Conservation (phyloP, 92 coral and sea anemone genomes). For the Epizoanthus stellaris region DNA sequence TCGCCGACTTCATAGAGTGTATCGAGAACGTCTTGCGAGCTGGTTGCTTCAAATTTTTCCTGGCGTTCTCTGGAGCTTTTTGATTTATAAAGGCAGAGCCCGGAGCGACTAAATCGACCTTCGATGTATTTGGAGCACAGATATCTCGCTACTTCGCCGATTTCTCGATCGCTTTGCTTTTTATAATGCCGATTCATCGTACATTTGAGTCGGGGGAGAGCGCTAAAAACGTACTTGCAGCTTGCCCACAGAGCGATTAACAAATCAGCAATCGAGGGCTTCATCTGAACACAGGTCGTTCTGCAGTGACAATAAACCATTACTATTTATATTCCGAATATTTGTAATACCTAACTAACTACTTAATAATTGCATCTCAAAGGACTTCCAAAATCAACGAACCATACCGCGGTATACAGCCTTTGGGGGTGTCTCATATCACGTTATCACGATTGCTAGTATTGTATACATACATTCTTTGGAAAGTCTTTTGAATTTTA, state of each 20-base stretch:
- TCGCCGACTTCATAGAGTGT: constrained; percentile 76
- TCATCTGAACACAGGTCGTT: constrained; percentile 10
- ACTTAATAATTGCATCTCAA: constrained; percentile 1
- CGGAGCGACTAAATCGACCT: constrained; percentile 62
- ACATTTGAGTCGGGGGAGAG: background rate
- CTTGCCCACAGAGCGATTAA: background rate
- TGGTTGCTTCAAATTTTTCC: constrained; percentile 10
- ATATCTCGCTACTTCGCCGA: constrained; percentile 73
- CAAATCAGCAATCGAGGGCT: constrained; percentile 5
- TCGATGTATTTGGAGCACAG: constrained; percentile 81
- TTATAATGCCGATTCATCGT: background rate
- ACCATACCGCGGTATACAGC: background rate
- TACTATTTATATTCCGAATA: constrained; percentile 1
- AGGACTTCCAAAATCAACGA: background rate
- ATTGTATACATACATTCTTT: no score
- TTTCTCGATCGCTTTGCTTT: constrained; percentile 39
- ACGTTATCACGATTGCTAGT: no score
- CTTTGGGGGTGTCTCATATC: no score
- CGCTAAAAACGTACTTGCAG: background rate
- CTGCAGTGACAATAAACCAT: background rate
- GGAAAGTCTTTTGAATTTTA: no score
- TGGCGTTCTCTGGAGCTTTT: constrained; percentile 18
- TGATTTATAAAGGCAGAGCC: constrained; percentile 50
- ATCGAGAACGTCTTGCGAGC: constrained; percentile 67
- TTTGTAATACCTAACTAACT: constrained; percentile 3